A percentile compares a stretch with the other conserved stretches of the same genome.
Evolutionary conservation across 2,113 vertebrate species (phyloP).

Genomic region (Dissostichus mawsoni): DNA sequence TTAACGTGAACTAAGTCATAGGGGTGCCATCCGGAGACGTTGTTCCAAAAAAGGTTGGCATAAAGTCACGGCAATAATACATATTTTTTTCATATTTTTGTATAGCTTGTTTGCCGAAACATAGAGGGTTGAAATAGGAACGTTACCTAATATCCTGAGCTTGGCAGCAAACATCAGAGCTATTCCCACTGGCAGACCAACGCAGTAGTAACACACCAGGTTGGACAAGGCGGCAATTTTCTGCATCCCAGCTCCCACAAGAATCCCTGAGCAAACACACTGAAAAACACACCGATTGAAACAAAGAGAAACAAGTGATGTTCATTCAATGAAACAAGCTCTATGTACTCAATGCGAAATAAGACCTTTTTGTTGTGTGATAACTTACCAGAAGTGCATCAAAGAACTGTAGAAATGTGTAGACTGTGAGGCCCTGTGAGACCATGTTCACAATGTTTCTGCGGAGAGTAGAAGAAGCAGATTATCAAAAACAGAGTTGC

Average conservation of each 20-base stretch:
- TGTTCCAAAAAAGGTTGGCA: neutral
- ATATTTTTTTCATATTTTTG: no score
- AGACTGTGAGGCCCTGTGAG: conserved; percentile 69
- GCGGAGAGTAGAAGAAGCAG: conserved; percentile 33
- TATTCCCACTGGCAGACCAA: conserved; percentile 85
- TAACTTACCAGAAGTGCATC: conserved; percentile 80
- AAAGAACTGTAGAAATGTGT: conserved; percentile 79
- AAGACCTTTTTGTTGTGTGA: neutral
- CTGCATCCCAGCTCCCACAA: conserved; percentile 90
- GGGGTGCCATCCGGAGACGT: neutral
- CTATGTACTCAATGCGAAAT: neutral
- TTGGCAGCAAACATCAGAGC: conserved; percentile 86
- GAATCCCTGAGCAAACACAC: conserved; percentile 86
- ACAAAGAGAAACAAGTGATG: neutral
- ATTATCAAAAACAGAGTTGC: conserved; percentile 10
- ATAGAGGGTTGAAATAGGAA: neutral
- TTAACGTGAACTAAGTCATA: no score
- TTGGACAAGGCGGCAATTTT: conserved; percentile 89
- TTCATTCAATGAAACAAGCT: neutral
- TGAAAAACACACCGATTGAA: conserved; percentile 60
- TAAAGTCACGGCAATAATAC: no score
- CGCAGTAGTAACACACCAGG: conserved; percentile 83
- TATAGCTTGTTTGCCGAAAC: neutral
- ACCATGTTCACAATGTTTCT: conserved; percentile 78
- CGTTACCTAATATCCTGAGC: conserved; percentile 87